A percentile compares a stretch with the other conserved stretches of the same genome.
phyloP scores from a whole-genome alignment of 37 sponge, comb jelly and placozoan species.

The Chondrosia reniformis region DNA sequence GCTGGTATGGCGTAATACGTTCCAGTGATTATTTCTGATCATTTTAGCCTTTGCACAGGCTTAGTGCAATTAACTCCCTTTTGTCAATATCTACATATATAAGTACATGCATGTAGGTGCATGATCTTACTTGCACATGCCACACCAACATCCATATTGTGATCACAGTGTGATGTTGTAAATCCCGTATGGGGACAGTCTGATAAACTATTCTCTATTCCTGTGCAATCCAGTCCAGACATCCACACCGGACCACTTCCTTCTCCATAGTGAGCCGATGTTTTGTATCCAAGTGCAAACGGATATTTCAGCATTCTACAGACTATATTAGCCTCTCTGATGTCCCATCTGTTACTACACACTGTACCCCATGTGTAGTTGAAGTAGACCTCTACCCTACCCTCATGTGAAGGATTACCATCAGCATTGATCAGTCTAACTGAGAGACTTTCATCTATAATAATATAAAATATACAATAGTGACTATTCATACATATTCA shows the following conservation, averaged over 20 bases:
- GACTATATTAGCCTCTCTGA: conserved; percentile 11
- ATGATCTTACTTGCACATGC: background rate
- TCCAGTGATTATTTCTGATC: no score
- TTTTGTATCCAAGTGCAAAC: background rate
- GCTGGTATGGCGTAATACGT: no score
- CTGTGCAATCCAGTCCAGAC: conserved; percentile 1
- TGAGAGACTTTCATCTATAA: no score
- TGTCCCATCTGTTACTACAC: conserved; percentile 31
- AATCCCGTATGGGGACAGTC: background rate
- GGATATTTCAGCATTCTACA: conserved; percentile 21
- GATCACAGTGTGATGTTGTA: background rate
- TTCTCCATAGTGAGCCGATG: background rate
- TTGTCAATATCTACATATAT: no score
- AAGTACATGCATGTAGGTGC: no score
- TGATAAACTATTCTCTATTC: background rate
- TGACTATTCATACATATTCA: no score
- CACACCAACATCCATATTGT: conserved; percentile 16
- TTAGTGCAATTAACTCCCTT: no score
- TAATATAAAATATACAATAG: no score
- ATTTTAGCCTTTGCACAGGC: no score
- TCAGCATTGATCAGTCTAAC: no score
- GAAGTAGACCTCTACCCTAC: conserved; percentile 22
- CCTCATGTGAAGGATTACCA: background rate
- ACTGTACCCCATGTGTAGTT: conserved; percentile 28
- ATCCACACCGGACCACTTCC: conserved; percentile 9